A percentile compares a stretch with the other conserved stretches of the same genome.
Conservation (phyloP, 2,888 invertebrate species). For the Thera obeliscata region DNA sequence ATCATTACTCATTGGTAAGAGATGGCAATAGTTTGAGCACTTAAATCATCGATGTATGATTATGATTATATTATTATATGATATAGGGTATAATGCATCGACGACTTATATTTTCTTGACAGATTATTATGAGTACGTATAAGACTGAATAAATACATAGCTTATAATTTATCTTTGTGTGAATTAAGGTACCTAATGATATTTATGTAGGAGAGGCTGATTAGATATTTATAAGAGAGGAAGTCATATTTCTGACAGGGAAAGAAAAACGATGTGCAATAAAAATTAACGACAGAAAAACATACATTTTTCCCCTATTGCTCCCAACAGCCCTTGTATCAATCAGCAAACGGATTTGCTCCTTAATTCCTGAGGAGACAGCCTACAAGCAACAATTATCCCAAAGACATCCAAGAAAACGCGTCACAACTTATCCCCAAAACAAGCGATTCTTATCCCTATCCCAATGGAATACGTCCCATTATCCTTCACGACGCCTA, state of each 20-base stretch:
- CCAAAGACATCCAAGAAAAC: constrained; percentile 59
- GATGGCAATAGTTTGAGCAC: too few relatives aligned
- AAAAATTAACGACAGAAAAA: constrained; percentile 68
- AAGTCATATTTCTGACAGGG: constrained; percentile 24
- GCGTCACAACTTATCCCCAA: constrained; percentile 35
- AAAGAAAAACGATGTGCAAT: constrained; percentile 62
- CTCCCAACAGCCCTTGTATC: constrained; percentile 61
- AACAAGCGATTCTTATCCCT: constrained; percentile 53
- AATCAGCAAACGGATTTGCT: constrained; percentile 80
- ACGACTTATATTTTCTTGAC: too few relatives aligned
- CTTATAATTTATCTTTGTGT: too few relatives aligned
- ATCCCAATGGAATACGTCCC: constrained; percentile 46
- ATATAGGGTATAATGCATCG: too few relatives aligned
- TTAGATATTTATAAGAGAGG: too few relatives aligned
- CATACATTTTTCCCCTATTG: constrained; percentile 51
- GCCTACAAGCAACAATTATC: constrained; percentile 81
- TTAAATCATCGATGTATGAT: too few relatives aligned
- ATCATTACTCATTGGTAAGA: too few relatives aligned
- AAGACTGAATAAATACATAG: too few relatives aligned
- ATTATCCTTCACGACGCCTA: constrained; percentile 46
- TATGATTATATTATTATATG: too few relatives aligned
- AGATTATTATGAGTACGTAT: too few relatives aligned
- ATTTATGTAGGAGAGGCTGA: too few relatives aligned
- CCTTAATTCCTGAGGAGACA: constrained; percentile 80
- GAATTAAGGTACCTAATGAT: too few relatives aligned